Conservation (phyloP, 2,113 vertebrate species). For the Tachycineta bicolor region DNA sequence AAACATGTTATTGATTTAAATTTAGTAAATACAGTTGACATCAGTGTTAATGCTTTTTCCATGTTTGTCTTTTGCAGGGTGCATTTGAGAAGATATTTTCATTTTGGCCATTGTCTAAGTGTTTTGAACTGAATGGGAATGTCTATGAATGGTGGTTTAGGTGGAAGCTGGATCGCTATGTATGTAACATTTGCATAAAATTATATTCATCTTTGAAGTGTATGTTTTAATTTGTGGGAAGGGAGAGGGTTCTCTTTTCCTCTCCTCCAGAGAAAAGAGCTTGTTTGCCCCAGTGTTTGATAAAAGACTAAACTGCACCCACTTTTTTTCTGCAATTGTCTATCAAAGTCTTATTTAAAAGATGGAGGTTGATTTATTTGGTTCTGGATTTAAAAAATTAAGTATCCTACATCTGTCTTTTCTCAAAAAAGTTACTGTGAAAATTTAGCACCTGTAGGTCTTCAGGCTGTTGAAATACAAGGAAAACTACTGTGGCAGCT, state of each 20-base stretch:
- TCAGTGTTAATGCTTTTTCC: neutral
- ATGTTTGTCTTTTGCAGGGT: conserved; percentile 74
- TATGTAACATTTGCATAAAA: conserved; percentile 67
- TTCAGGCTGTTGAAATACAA: neutral
- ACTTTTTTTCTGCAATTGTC: neutral
- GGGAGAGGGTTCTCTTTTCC: neutral
- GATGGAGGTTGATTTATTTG: neutral
- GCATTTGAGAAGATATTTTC: conserved; percentile 94
- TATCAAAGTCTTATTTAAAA: neutral
- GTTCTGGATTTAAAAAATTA: neutral
- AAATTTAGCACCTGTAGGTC: neutral
- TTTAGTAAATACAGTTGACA: neutral
- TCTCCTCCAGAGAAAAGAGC: neutral
- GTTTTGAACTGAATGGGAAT: conserved; percentile 92
- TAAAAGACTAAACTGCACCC: neutral
- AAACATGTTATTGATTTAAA: neutral
- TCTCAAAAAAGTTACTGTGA: neutral
- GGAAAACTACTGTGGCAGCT: neutral
- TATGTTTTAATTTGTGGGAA: neutral
- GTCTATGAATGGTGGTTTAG: conserved; percentile 99
- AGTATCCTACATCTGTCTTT: neutral
- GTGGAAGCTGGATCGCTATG: conserved; percentile 95
- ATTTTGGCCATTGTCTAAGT: conserved; percentile 91
- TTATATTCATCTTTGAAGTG: neutral
- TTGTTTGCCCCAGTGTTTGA: neutral